Evolutionary conservation across 2,797 vertebrate genomes (phyloP).

Genomic region (Gorsachius magnificus): DNA sequence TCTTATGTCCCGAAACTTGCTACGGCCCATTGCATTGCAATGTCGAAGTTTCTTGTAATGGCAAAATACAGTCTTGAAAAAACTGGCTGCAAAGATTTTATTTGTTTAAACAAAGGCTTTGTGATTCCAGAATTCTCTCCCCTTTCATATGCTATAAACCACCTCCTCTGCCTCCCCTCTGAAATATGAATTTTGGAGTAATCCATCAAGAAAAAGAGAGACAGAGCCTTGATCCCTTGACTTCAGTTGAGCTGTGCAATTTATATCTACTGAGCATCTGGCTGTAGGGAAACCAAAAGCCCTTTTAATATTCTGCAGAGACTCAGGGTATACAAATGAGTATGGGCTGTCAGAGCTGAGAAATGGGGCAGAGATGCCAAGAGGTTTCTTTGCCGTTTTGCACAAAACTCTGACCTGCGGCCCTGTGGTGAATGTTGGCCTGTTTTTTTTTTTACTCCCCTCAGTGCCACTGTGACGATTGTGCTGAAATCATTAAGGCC

Average conservation of each 20-base stretch:
- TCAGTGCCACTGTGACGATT: background rate
- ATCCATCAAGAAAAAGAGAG: constrained; percentile 55
- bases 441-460: background rate
- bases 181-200: constrained; percentile 54
- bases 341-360: background rate
- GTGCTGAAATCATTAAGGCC: background rate
- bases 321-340: constrained; percentile 8
- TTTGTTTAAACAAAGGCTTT: constrained; percentile 54
- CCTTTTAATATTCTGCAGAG: constrained; percentile 43
- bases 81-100: background rate
- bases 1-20: background rate
- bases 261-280: constrained; percentile 63
- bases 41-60: constrained; percentile 19
- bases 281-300: constrained; percentile 33
- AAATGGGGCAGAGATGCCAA: constrained; percentile 31
- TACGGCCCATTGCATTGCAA: background rate
- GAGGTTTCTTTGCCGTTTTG: background rate
- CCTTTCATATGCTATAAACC: constrained; percentile 36
- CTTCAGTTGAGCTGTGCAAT: constrained; percentile 55
- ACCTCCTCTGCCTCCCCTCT: constrained; percentile 3
- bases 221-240: constrained; percentile 56
- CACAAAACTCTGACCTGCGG: background rate
- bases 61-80: background rate
- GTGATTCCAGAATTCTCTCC: constrained; percentile 33
- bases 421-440: background rate